Base-by-base conservation (phyloP, 1,140 invertebrate species). In the Panagrolaimus sp. region DNA sequence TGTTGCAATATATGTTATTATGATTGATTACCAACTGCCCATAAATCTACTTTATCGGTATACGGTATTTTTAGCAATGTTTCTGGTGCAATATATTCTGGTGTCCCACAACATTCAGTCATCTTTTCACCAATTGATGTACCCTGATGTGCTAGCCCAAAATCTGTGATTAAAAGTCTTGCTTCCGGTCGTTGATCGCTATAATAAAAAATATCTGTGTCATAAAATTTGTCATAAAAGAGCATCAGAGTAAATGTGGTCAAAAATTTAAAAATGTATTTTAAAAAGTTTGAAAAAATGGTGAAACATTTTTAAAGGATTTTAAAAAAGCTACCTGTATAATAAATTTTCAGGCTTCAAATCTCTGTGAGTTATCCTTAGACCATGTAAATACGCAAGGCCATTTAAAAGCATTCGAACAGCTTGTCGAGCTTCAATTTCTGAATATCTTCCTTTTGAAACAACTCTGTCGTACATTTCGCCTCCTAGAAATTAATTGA, bases 41-140 rank as follows among this genome's bases (percentile, higher is more conserved):
- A 84, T 74, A 84, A 69, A 63, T 84, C 83, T n/a, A 84, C 83
- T 45, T 78, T 76, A 47, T 77, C 74, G 9, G 84, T 86, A 71
- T 87, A 87, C 3, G 84, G 84, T 70, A 85, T 75, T 47, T 84
- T 82, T 20, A 85, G 80, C 13, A 92, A 88, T 65, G 83, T 70
- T 67, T 82, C 80, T n/a, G 80, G 81, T 9, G 79, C 79, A 13
- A 25, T 76, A 64, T 80, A 80, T 70, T 81, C 79, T 9, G 79
- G 79, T 16, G 79, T 81, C 48, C 80, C 80, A 66, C 81, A 83
- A 9, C 79, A 78, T 20, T 83, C 84, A n/a, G 69, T 76, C 84
- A 84, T 84, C 23, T 70, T 81, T 63, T 83, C 80, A 43, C 67
- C 75, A 20, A 66, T 48, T 27, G 31, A 65, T 20, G 73, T 77